Percentiles rank a stretch among this genome's conserved stretches.
phyloP scores from a whole-genome alignment of 2,113 vertebrate genomes.

The Helogale parvula region DNA sequence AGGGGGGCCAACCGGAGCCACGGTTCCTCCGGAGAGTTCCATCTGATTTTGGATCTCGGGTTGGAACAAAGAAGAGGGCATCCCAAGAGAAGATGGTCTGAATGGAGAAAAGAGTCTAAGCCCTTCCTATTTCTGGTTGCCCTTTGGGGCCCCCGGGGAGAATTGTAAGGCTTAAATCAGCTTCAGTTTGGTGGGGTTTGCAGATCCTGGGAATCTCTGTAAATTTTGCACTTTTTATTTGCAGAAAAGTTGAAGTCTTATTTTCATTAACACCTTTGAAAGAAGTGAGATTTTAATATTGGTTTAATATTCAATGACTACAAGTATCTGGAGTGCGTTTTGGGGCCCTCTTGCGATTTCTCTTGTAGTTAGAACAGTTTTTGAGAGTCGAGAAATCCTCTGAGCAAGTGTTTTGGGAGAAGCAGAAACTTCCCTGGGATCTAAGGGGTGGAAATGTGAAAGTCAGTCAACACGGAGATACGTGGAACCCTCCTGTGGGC shows the following conservation, averaged over 20 bases:
- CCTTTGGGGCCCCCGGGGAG: background rate
- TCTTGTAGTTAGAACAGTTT: background rate
- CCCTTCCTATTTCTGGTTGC: background rate
- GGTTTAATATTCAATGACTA: background rate
- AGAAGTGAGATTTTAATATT: background rate
- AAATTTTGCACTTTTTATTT: background rate
- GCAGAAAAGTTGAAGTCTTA: background rate
- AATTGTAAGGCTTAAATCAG: background rate
- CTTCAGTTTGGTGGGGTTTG: background rate
- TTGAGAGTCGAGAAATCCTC: background rate
- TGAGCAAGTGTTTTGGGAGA: background rate
- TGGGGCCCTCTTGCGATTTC: background rate
- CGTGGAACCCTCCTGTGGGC: background rate
- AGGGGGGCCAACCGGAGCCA: background rate
- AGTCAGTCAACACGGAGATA: background rate
- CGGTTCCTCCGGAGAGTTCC: background rate
- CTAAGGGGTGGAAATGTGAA: background rate
- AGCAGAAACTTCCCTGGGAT: background rate
- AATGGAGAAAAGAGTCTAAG: fast-evolving
- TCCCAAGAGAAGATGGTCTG: background rate
- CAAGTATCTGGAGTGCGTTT: background rate
- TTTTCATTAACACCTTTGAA: background rate
- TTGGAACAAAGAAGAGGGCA: background rate
- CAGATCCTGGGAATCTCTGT: background rate
- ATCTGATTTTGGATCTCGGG: fast-evolving